Evolutionary conservation across 2,113 vertebrate species (phyloP).

Genomic region (Epinephelus moara): DNA sequence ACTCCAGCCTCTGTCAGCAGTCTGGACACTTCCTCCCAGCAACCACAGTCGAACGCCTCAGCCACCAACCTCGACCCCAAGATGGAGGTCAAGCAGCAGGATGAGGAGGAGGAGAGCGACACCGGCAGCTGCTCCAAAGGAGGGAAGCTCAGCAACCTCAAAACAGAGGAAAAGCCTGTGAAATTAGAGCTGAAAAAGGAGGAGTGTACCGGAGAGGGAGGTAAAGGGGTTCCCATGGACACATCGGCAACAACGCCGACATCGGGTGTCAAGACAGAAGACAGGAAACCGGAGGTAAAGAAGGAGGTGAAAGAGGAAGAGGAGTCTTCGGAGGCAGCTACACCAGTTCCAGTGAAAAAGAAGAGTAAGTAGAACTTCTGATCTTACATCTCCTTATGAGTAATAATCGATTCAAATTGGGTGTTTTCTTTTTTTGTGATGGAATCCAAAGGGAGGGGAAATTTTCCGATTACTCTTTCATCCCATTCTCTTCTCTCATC

Average conservation of each 20-base stretch:
- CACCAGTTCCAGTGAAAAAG: slow-evolving; percentile 90
- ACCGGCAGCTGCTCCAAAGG: slow-evolving; percentile 75
- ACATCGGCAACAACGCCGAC: slow-evolving; percentile 46
- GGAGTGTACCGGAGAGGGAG: slow-evolving; percentile 84
- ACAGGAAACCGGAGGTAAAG: slow-evolving; percentile 91
- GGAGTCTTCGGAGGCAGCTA: slow-evolving; percentile 85
- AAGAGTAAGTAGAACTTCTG: slow-evolving; percentile 87
- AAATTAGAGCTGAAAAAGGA: slow-evolving; percentile 82
- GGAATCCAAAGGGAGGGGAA: background rate
- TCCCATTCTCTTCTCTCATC: slow-evolving; percentile 1
- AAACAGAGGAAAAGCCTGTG: slow-evolving; percentile 89
- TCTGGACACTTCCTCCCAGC: slow-evolving; percentile 91
- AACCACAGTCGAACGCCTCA: slow-evolving; percentile 86
- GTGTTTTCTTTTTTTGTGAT: slow-evolving; percentile 4
- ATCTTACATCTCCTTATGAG: background rate
- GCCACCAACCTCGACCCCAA: slow-evolving; percentile 87
- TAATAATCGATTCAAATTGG: background rate
- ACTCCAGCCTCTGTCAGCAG: slow-evolving; percentile 96
- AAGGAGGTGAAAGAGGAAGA: slow-evolving; percentile 92
- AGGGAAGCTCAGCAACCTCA: slow-evolving; percentile 84
- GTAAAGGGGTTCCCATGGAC: slow-evolving; percentile 90
- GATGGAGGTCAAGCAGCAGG: slow-evolving; percentile 90
- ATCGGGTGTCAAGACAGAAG: slow-evolving; percentile 80
- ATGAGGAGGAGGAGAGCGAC: slow-evolving; percentile 83
- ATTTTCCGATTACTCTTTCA: background rate